Evolutionary conservation across 2,888 invertebrate species (phyloP), one percentile per base, ranked within the genome.

Genomic region (Drosophila gaucha): DNA sequence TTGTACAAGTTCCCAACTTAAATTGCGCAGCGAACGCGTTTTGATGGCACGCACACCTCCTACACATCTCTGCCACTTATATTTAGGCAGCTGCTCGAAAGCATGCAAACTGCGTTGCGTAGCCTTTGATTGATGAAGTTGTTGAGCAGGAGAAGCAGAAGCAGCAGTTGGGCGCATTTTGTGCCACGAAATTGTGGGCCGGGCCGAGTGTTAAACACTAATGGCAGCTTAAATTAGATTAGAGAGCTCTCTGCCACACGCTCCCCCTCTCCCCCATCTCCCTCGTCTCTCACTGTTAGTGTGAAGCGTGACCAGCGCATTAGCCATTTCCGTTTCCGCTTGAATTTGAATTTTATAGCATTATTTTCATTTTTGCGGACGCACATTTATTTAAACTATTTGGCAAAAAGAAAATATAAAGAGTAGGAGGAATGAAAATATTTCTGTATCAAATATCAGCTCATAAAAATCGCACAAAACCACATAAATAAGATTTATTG

Each of bases 191-290:
- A 57, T 41, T 68, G 49, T 16, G 55, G 47, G 57, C 35, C 58
- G 30, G 52, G 44, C 38, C 64, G 71, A 66, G 66, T 87, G 86
- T 82, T 87, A 85, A 82, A 83, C 82, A 79, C 86, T 86, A 87
- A 82, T 87, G 88, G 82, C 69, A 86, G 88, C 82, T 87, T 87
- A 85, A 85, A 87, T 87, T 75, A 87, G 88, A 87, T 82, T 87
- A 82, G 66, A 70, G 67, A 58, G 49, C 33, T 31, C 12, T 2
- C 12, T 3, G 8, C 1, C 9, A 0, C 12, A 35, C 18, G 6
- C n/a, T 14, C 24, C 2, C 3, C 18, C n/a, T 6, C 5, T 0
- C 24, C 26, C 26, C 2, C 16, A 14, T 1, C 16, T 1, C 9
- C 18, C 14, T 14, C 31, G 8, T 8, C 49, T 3, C 10, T 12